Base-by-base conservation (phyloP, 2,797 vertebrate genomes). In the Typhlichthys subterraneus region DNA sequence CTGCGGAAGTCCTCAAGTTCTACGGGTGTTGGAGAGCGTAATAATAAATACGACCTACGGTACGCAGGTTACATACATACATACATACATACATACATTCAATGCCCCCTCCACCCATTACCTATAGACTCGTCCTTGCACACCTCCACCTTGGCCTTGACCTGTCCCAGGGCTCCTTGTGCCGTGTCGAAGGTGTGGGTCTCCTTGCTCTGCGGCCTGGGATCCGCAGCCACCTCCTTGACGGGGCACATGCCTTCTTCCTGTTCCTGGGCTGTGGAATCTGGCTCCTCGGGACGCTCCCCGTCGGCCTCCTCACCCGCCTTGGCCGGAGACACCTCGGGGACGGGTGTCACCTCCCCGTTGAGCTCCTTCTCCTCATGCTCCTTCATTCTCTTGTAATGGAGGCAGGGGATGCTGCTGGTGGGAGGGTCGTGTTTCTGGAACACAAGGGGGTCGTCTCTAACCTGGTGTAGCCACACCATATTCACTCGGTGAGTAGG, bases 51-150 rank as follows among this genome's bases (percentile, higher is more conserved):
- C 23, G 23, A 4, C 23, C 23, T 29, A 29, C 4, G 23, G 23
- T 29, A 29, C 23, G 3, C 23, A 29, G 23, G 23, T 29, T 29
- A 4, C 23, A 29, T 29, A 29, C 23, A 23, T 23, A 23, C 3
- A 17, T 17, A 29, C 23, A 23, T 23, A 23, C 3, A 17, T 17
- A 17, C 15, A 23, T 23, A 23, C 23, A 29, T 29, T 3, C 23
- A 29, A 29, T 29, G 23, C 38, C 31, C 50, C 47, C 12, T 8
- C 45, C 12, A 59, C 0, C 12, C 2, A 93, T 88, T 91, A 99
- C 98, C 96, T 79, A 99, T 91, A 1, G 98, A 99, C 88, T 99
- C 98, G 45, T 99, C 98, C 88, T 99, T 99, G 94, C 98, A 99
- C 67, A 99, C 96, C 88, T 99, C 98, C 70, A 99, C 98, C 88